Evolutionary conservation across 2,113 vertebrate species (phyloP), one percentile per base, ranked within the genome.

Genomic region (Conger conger): DNA sequence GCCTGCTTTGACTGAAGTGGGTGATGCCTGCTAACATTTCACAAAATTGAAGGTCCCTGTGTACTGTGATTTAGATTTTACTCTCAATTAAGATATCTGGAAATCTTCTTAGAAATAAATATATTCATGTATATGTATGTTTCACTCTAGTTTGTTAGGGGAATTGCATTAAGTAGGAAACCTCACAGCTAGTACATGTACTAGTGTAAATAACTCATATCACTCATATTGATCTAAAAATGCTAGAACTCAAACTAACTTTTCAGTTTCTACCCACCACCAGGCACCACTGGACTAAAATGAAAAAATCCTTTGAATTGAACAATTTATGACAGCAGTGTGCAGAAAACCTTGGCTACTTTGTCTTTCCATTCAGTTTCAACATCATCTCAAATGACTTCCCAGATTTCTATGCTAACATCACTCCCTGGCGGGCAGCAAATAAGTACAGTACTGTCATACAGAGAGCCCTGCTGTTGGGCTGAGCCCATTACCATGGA

Each of bases 401-500:
- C 16, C 3, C 27, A 23, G 20, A 23, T 63, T 63, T 63, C 3
- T 3, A 63, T 63, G 23, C 57, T 27, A 3, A 73, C 68, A 73
- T 73, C 68, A n/a, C 13, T 33, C n/a, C 68, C 77, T 1, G 38
- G 79, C 27, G 68, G n/a, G 68, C 68, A 30, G 68, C n/a, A 33
- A 27, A 33, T 6, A 53, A 53, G 20, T 33, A 81, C 23, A 81
- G 20, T 33, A 81, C 38, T 45, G 45, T 23, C n/a, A 40, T 37
- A 42, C 42, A 50, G 80, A 50, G 8, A 30, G 42, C 80, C 30
- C 30, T 15, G 42, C 63, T 76, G 38, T 38, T 73, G 68, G 38
- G 63, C 63, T 38, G 18, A 8, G 38, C 37, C 38, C 37, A 68
- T 83, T 45, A 1, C 76, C 83, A 84, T 78, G 45, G 83, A 76